phyloP scores from a whole-genome alignment of 2,888 invertebrate genomes.

The Chalcis sispes region DNA sequence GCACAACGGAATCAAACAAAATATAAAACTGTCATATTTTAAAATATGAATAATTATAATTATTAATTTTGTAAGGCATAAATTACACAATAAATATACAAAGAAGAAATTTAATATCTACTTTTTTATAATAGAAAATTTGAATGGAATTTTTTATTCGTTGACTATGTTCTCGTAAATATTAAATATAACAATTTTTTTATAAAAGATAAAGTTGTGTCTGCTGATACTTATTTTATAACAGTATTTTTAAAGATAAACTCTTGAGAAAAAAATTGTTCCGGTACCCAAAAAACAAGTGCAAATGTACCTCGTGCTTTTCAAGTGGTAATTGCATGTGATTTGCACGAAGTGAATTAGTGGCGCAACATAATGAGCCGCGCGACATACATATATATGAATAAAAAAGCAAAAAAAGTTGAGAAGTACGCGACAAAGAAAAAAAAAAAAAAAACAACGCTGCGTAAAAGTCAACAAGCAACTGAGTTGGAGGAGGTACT shows the following conservation, averaged over 20 bases:
- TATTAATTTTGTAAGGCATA: no score
- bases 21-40: no score
- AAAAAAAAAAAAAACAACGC: constrained; percentile 19
- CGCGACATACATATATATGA: constrained; percentile 6
- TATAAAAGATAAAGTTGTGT: no score
- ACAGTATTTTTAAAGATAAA: not conserved
- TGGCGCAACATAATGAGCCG: constrained; percentile 37
- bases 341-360: constrained; percentile 42
- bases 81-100: no score
- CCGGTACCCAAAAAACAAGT: constrained; percentile 12
- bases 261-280: constrained; percentile 8
- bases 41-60: no score
- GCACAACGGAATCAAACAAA: no score
- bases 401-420: constrained; percentile 3
- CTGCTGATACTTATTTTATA: not conserved
- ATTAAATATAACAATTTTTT: not conserved
- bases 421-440: not conserved
- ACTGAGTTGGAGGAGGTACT: constrained; percentile 24
- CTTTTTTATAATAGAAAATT: no score
- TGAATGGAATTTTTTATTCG: no score
- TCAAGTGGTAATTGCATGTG: constrained; percentile 35
- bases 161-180: no score
- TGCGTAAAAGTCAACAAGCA: constrained; percentile 4
- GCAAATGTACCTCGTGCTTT: not conserved
- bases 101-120: no score